Percentiles rank a stretch among this genome's conserved stretches.
Evolutionary conservation across 2,888 invertebrate genomes (phyloP).

Genomic region (Fissipunctia ypsillon): DNA sequence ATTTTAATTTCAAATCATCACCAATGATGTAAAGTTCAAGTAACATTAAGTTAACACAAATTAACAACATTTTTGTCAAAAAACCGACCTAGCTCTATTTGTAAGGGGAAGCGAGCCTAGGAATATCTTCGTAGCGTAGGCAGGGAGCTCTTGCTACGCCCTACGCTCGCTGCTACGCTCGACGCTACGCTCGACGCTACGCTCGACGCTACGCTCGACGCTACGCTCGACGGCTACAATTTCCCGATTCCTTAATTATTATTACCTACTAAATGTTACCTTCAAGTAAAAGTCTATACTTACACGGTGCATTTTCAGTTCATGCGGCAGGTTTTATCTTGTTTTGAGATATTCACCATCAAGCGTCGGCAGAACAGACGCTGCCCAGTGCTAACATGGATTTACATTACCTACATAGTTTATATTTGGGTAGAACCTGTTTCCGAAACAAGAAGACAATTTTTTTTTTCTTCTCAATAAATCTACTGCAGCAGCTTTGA

Average conservation of each 20-base stretch:
- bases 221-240: background rate
- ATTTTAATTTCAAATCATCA: background rate
- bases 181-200: background rate
- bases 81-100: background rate
- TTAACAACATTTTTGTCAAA: background rate
- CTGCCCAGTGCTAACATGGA: background rate
- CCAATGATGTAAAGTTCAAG: background rate
- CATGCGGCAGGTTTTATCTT: background rate
- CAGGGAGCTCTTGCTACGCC: background rate
- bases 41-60: background rate
- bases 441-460: background rate
- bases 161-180: background rate
- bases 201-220: background rate
- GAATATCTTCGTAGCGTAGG: background rate
- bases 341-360: background rate
- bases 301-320: background rate
- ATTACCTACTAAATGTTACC: too few relatives aligned
- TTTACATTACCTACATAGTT: background rate
- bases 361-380: background rate
- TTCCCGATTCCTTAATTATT: background rate
- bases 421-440: background rate
- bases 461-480: conserved; percentile 12
- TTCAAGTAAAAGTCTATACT: background rate
- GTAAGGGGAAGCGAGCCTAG: background rate
- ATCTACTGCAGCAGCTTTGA: background rate